These are phyloP conservation scores for Eufriesea mexicana DNA, from an alignment of 1,140 invertebrate species.

Conservation along the genomic window DNA sequence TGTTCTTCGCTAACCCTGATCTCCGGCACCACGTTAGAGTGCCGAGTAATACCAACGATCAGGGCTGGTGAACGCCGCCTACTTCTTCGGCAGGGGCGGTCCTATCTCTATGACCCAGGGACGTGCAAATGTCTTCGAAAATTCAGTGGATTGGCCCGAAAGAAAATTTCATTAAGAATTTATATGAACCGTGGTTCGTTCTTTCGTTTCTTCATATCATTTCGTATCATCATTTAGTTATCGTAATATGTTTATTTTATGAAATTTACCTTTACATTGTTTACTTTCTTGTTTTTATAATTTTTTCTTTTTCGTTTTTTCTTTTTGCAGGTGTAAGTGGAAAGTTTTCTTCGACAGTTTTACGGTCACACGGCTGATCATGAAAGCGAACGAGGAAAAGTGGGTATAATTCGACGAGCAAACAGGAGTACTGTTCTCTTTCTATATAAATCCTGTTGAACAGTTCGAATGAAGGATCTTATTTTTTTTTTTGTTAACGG, in stretches of 20 bases:
- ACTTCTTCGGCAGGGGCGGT: conserved; percentile 75
- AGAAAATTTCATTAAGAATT: background rate
- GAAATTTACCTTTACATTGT: background rate
- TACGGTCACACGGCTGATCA: background rate
- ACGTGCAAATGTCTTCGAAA: conserved; percentile 61
- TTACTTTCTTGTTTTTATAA: background rate
- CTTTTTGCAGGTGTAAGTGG: background rate
- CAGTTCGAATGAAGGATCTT: background rate
- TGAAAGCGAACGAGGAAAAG: conserved; percentile 1
- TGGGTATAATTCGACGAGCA: background rate
- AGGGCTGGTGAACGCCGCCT: conserved; percentile 72
- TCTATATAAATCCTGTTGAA: background rate
- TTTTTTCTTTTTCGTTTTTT: background rate
- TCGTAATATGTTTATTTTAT: background rate
- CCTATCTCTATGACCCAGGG: conserved; percentile 76
- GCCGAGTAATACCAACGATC: conserved; percentile 63
- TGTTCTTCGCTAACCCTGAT: conserved; percentile 65
- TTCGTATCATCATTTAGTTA: background rate
- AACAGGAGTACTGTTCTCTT: background rate
- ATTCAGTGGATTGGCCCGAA: background rate
- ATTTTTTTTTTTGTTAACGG: conserved; percentile 1
- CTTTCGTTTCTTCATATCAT: background rate
- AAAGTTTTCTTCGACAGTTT: conserved; percentile 5
- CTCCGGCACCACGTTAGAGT: conserved; percentile 69
- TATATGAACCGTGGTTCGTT: background rate